Evolutionary conservation across 1,140 invertebrate species (phyloP), one percentile per base, ranked within the genome.

Genomic region (Ceratina australensis): DNA sequence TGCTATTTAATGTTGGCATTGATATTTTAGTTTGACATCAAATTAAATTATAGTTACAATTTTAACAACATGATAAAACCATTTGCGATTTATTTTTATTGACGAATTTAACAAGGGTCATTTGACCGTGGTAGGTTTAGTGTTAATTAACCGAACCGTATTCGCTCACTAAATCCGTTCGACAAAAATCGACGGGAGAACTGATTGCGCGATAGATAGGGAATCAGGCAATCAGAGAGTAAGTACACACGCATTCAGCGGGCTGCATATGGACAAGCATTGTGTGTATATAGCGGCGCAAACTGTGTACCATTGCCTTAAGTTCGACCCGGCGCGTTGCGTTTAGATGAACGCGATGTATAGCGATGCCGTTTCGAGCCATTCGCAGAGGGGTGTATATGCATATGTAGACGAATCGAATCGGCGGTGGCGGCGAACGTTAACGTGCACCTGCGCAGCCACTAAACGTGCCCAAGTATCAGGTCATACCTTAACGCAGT

Each of bases 251-350:
- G 33, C 50, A 18, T n/a, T 64, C 22, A 5, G n/a, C 18, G 22
- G 12, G 13, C 49, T 13, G 18, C 50, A 33, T 49, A 50, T 24
- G 33, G 15, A 15, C 15, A 49, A 57, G 69, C 52, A 65, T 65
- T 42, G 50, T 64, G 65, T 24, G 20, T 59, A 72, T 33, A 52
- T 10, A 78, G n/a, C 60, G 28, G 13, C 20, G 10, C 68, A n/a
- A 18, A 65, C 60, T 78, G 76, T 78, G 61, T 64, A 50, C 76
- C 33, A 1, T 65, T 56, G 69, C 68, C 50, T 78, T 72, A 78
- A 72, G 76, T 78, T 61, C 50, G 50, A 22, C 28, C 3, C 13
- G 50, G 68, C 54, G 15, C 22, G n/a, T 5, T 24, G 33, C 33
- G 33, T 42, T 42, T 10, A 42, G 33, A 47, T 65, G 33, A 49